Evolutionary conservation across 2,113 vertebrate species (phyloP), one percentile per base, ranked within the genome.

Genomic region (Seriola quinqueradiata): DNA sequence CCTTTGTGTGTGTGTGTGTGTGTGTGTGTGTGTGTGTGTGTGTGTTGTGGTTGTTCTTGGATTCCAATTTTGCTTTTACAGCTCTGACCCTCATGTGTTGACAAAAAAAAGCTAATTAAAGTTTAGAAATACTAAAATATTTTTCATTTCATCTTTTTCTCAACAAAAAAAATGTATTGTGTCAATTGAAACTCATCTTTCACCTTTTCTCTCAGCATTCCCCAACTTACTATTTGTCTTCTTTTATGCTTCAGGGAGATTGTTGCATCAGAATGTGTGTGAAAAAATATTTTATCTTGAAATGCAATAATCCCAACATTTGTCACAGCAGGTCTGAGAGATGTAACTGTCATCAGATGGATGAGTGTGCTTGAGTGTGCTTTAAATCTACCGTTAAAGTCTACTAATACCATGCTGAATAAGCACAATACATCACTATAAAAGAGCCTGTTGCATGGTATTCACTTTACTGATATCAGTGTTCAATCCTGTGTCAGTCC

Each of bases 11-110:
- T 73, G 58, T 72, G 71, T 77, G 58, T 58, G 25, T 40, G 57
- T 75, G 72, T 73, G 61, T 72, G 71, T 77, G 58, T 58, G 40
- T 72, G 75, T 60, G 57, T 60, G 65, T 68, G 32, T 73, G 60
- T 69, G 48, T 42, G 54, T 65, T n/a, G 23, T 54, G 58, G 67
- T 79, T 81, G 40, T 79, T 88, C 69, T 89, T 86, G 75, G 84
- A 88, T 46, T 58, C 63, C 14, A 57, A 19, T 74, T 70, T 68
- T 72, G 40, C 70, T 87, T 87, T 85, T 86, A 40, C 8, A 64
- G 59, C 25, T 48, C 14, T 78, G 60, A 75, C 52, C 38, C 23
- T 8, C 12, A 21, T 5, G 40, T 57, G 69, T 63, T 55, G 60
- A 71, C 48, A 70, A 48, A 16, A 67, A 67, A 23, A 75, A 85